Base-by-base conservation (phyloP, 2,797 vertebrate genomes). In the Malurus splendens region DNA sequence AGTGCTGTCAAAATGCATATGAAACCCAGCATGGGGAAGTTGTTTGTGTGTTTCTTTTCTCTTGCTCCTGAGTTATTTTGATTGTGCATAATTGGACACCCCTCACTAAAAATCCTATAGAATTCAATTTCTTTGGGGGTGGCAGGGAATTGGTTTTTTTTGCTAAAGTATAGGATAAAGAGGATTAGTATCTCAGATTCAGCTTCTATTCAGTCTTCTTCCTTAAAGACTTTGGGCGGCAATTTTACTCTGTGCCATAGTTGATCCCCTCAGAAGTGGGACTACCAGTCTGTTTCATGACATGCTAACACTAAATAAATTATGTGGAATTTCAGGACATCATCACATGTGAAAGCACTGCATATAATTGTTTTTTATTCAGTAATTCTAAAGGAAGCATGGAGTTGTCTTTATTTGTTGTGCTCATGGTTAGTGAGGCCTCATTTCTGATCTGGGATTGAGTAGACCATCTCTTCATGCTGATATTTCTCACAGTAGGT, bases 261-360 rank as follows among this genome's bases (percentile, higher is more conserved):
- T n/a, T 87, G 44, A 28, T 79, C 36, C 13, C 59, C n/a, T 86
- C 41, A 48, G 36, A 73, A 79, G n/a, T 36, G 25, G 22, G 42
- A 24, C 61, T 82, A 10, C 1, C 1, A 44, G 44, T 50, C 38
- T 44, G 2, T 61, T 48, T 64, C 9, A 10, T 0, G 0, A 32
- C 30, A 20, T 8, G 18, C 44, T 45, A 59, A 62, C 66, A 22
- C 71, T 90, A 30, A 80, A 51, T 44, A 71, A 86, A 66, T 48
- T 7, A 13, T 3, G 11, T 44, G 15, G 78, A n/a, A 56, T 82
- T 89, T 70, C 48, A 39, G 41, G 67, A 28, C 38, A 47, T 79
- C 5, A 8, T n/a, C 25, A 51, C 13, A 13, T 33, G 20, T 64
- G 51, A 62, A 82, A 80, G 15, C 33, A 52, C 41, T 55, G 52